Evolutionary conservation across 1,140 invertebrate genomes (phyloP).

Genomic region (Drosophila bifasciata): DNA sequence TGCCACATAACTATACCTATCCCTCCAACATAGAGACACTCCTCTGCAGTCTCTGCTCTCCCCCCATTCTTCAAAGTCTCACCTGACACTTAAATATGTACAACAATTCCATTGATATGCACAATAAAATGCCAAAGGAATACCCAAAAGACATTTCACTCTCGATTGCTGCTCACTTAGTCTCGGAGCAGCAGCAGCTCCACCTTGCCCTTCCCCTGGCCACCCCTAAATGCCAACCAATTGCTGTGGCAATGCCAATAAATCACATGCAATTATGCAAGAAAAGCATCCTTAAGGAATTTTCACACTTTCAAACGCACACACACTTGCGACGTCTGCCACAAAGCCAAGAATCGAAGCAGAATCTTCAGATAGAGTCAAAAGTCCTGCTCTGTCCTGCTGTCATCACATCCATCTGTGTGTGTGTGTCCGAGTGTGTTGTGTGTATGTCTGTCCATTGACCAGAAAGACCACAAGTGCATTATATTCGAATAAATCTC

Average conservation of each 20-base stretch:
- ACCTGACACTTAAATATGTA: no score
- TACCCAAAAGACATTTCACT: no score
- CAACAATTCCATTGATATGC: no score
- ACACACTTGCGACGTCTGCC: slow-evolving; percentile 18
- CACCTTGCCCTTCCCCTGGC: slow-evolving; percentile 48
- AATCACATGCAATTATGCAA: slow-evolving; percentile 79
- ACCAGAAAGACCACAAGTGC: slow-evolving; percentile 67
- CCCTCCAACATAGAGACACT: no score
- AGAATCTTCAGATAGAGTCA: slow-evolving; percentile 1
- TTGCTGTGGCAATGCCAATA: slow-evolving; percentile 67
- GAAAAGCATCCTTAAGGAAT: slow-evolving; percentile 78
- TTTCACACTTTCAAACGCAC: slow-evolving; percentile 73
- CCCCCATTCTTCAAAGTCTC: no score
- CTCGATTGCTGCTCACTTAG: no score
- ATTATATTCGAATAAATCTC: slow-evolving; percentile 73
- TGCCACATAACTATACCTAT: no score
- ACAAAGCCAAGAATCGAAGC: slow-evolving; percentile 40
- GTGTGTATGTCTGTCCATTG: slow-evolving; percentile 13
- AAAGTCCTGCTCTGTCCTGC: slow-evolving; percentile 8
- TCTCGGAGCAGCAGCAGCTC: background rate
- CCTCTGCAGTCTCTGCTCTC: no score
- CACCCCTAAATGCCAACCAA: slow-evolving; percentile 24
- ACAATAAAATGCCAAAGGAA: no score
- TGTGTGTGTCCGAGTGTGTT: slow-evolving; percentile 28
- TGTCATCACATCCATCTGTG: slow-evolving; percentile 5